Percentiles rank a stretch among this genome's conserved stretches.
These are phyloP conservation scores for Trachelus iudaicus DNA, from an alignment of 2,888 invertebrate species.

Conservation along the genomic window DNA sequence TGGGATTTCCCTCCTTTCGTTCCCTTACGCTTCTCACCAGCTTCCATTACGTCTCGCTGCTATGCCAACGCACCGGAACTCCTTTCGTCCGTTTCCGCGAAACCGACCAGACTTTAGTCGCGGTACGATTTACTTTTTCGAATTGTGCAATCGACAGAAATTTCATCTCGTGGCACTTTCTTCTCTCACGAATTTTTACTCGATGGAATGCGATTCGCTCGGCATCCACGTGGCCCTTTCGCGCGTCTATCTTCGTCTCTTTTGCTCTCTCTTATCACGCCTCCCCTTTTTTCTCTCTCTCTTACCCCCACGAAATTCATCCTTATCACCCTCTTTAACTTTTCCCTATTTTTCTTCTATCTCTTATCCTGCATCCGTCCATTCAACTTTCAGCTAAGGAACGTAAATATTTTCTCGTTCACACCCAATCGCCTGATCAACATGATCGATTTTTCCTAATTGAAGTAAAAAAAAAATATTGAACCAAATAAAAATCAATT, in stretches of 20 bases:
- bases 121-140: not conserved
- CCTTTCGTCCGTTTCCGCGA: not conserved
- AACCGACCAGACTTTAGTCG: not conserved
- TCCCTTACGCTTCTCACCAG: not conserved
- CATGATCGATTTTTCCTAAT: no score
- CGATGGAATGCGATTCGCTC: conserved; percentile 4
- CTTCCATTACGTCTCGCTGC: not conserved
- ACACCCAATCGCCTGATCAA: no score
- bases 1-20: not conserved
- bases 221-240: not conserved
- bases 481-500: not conserved
- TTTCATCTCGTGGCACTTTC: not conserved
- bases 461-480: not conserved
- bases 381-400: not conserved
- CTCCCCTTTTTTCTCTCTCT: not conserved
- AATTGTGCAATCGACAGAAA: not conserved
- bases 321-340: not conserved
- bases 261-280: not conserved
- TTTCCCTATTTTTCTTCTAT: not conserved
- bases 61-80: not conserved
- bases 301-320: not conserved
- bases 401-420: not conserved
- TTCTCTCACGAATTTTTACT: conserved; percentile 9
- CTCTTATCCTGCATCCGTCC: no score
- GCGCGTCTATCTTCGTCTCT: conserved; percentile 1